A percentile compares a stretch with the other conserved stretches of the same genome.
These are phyloP conservation scores for Novumbra hubbsi DNA, from an alignment of 2,797 vertebrate genomes.

Conservation along the genomic window DNA sequence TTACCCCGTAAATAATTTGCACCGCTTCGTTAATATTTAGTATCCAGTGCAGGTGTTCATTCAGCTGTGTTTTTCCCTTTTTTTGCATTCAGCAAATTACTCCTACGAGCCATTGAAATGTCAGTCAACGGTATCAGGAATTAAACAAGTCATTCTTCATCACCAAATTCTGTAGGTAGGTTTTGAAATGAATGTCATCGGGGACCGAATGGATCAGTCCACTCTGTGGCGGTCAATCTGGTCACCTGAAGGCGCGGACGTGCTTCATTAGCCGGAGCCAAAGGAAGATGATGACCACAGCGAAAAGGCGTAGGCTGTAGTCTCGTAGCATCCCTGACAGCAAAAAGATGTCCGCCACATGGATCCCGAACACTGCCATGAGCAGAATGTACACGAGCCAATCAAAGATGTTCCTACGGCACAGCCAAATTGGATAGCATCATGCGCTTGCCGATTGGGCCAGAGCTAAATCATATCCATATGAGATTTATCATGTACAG, in stretches of 20 bases:
- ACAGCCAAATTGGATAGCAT: not conserved
- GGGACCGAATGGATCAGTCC: not conserved
- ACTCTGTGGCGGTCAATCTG: not conserved
- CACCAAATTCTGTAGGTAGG: not conserved
- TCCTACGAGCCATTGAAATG: not conserved
- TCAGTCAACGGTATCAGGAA: not conserved
- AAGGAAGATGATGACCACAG: conserved; percentile 67
- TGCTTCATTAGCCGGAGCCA: conserved; percentile 75
- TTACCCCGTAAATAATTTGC: not conserved
- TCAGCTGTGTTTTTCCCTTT: not conserved
- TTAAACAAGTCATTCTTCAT: not conserved
- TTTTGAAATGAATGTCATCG: not conserved
- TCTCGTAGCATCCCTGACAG: conserved; percentile 33
- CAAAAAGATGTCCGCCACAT: conserved; percentile 56
- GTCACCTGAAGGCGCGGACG: conserved; percentile 70
- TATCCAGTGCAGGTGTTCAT: not conserved
- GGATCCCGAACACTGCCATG: conserved; percentile 52
- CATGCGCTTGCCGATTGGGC: not conserved
- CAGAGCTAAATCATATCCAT: not conserved
- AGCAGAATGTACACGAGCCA: conserved; percentile 69
- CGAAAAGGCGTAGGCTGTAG: conserved; percentile 61
- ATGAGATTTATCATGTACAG: not conserved
- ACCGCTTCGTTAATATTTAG: conserved; percentile 20
- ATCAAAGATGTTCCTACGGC: conserved; percentile 69
- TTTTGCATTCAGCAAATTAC: not conserved